phyloP scores from a whole-genome alignment of 2,888 invertebrate species.

The Gibbula magus region DNA sequence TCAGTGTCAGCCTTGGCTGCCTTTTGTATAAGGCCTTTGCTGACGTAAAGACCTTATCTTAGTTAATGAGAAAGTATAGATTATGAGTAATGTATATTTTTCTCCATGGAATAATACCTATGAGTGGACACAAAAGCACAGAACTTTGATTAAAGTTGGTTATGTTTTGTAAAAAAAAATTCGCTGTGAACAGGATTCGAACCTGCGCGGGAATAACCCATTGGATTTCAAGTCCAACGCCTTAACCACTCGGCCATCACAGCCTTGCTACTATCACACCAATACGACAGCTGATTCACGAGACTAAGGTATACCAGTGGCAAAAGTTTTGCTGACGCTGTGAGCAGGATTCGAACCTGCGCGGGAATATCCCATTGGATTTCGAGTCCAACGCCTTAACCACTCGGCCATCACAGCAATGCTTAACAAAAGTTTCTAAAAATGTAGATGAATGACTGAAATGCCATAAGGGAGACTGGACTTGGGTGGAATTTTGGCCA shows the following conservation, averaged over 20 bases:
- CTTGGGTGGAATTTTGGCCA: too few species aligned
- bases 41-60: too few species aligned
- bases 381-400: constrained; percentile 51
- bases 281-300: not conserved
- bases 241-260: constrained; percentile 49
- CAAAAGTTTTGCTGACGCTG: constrained; percentile 4
- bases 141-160: not conserved
- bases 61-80: too few species aligned
- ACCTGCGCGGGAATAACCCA: constrained; percentile 48
- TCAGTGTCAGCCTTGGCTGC: too few species aligned
- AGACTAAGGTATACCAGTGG: too few species aligned
- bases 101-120: too few species aligned
- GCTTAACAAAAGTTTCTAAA: too few species aligned
- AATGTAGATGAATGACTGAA: too few species aligned
- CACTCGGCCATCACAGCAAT: constrained; percentile 47
- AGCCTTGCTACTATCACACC: constrained; percentile 1
- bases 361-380: constrained; percentile 46
- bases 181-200: constrained; percentile 48
- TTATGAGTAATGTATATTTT: too few species aligned
- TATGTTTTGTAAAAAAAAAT: not conserved
- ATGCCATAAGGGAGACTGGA: too few species aligned
- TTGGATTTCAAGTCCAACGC: constrained; percentile 51
- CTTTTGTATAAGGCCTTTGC: too few species aligned
- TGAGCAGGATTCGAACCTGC: constrained; percentile 33
- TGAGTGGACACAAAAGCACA: too few species aligned